phyloP scores from a whole-genome alignment of 2,888 invertebrate genomes.

The Drosophila eohydei region DNA sequence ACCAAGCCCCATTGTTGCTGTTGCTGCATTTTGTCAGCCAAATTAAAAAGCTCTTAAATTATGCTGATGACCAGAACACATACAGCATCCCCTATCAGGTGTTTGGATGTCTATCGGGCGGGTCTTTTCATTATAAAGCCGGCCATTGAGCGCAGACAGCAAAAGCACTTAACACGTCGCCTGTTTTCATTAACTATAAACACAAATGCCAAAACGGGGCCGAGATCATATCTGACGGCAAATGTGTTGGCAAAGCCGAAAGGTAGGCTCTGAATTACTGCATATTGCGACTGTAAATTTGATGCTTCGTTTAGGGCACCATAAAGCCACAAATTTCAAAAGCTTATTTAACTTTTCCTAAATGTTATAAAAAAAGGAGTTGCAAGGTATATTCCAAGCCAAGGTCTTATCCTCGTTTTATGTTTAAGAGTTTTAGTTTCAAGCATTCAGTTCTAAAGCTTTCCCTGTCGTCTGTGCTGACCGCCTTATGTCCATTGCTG shows the following conservation, averaged over 20 bases:
- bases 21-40: constrained; percentile 73
- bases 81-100: constrained; percentile 20
- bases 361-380: background rate
- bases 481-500: background rate
- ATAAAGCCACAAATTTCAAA: background rate
- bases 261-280: constrained; percentile 7
- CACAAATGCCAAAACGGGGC: constrained; percentile 55
- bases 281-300: constrained; percentile 8
- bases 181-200: constrained; percentile 69
- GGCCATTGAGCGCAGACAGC: constrained; percentile 69
- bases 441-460: background rate
- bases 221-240: constrained; percentile 1
- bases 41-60: constrained; percentile 80
- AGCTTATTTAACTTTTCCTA: constrained; percentile 6
- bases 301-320: constrained; percentile 5
- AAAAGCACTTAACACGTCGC: constrained; percentile 74
- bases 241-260: background rate
- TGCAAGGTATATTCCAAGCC: background rate
- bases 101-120: background rate
- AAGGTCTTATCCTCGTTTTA: background rate
- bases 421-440: background rate
- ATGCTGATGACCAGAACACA: constrained; percentile 72
- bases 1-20: constrained; percentile 60
- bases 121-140: constrained; percentile 69
- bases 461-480: background rate